These are phyloP conservation scores for Fissipunctia ypsillon DNA, from an alignment of 2,888 invertebrate species.

Conservation along the genomic window DNA sequence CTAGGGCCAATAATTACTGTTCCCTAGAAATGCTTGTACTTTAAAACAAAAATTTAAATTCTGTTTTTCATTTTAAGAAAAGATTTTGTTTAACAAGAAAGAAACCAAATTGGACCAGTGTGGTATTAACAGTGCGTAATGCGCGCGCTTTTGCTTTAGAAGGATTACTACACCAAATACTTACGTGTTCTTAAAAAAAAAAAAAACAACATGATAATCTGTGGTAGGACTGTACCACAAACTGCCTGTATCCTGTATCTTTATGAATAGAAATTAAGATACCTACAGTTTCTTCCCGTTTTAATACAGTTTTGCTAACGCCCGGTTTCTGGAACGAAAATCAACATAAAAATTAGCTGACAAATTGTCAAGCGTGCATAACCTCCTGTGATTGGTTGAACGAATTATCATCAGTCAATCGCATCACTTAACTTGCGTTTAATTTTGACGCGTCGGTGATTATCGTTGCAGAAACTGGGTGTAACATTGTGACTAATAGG, in stretches of 20 bases:
- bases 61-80: not conserved
- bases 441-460: not conserved
- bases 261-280: not conserved
- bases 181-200: not conserved
- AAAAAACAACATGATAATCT: not conserved
- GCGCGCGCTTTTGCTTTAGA: not conserved
- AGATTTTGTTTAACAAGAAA: not conserved
- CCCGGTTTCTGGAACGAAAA: not conserved
- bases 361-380: not conserved
- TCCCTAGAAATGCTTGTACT: not conserved
- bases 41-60: not conserved
- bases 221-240: too few species aligned
- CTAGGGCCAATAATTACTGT: not conserved
- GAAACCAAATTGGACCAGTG: conserved; percentile 19
- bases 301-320: not conserved
- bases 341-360: too few species aligned
- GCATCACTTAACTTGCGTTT: not conserved
- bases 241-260: not conserved
- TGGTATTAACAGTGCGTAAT: conserved; percentile 34
- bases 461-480: not conserved
- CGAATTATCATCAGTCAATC: not conserved
- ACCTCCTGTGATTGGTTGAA: not conserved
- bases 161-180: too few species aligned
- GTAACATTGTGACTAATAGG: not conserved
- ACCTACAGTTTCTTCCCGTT: not conserved